Conservation (phyloP, 2,797 vertebrate genomes). For the Fratercula arctica region DNA sequence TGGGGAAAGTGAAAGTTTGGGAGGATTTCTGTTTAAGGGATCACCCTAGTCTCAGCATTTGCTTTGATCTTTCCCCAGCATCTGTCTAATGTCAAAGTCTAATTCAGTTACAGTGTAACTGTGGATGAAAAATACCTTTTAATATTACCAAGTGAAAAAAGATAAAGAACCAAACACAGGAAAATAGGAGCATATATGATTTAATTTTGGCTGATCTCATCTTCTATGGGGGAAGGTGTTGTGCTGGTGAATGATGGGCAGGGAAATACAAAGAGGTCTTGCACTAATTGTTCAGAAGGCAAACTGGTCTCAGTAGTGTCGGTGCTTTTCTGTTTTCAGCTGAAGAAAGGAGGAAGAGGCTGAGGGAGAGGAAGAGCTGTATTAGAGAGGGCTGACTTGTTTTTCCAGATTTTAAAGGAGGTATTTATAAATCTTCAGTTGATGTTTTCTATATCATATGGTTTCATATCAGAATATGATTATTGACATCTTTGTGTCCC, state of each 20-base stretch:
- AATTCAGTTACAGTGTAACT: not conserved
- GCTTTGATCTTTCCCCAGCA: not conserved
- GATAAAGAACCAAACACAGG: not conserved
- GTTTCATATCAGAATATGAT: not conserved
- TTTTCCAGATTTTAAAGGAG: not conserved
- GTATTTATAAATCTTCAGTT: not conserved
- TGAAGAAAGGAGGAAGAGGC: not conserved
- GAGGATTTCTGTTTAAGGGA: not conserved
- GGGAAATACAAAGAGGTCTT: not conserved
- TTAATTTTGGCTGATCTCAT: not conserved
- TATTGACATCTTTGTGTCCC: not conserved
- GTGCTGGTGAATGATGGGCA: not conserved
- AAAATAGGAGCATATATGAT: not conserved
- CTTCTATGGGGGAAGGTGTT: not conserved
- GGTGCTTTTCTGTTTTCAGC: not conserved
- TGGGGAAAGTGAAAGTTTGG: not conserved
- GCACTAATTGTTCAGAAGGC: not conserved
- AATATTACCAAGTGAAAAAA: not conserved
- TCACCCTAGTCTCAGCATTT: not conserved
- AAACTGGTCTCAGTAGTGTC: not conserved
- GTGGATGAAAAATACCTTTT: not conserved
- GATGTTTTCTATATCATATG: not conserved
- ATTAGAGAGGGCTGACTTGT: not conserved
- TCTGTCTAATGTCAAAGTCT: not conserved
- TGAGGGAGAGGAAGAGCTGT: not conserved